Base-by-base conservation (phyloP, 2,888 invertebrate species). In the Pheosia gnoma region DNA sequence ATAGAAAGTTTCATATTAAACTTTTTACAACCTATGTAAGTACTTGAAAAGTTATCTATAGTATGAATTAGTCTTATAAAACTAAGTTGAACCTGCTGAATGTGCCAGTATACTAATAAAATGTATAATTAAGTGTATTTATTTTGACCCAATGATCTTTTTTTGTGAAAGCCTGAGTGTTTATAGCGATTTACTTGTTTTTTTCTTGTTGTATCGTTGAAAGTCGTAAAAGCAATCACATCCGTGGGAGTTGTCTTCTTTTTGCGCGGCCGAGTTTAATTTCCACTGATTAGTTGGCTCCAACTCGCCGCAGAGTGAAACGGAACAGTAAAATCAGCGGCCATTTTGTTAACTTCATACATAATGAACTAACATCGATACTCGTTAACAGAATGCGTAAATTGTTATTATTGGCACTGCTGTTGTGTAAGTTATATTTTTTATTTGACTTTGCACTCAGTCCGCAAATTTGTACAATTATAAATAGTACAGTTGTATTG, bases 361-460 rank as follows among this genome's bases (percentile, higher is more conserved):
- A 70, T 55, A 49, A 72, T 76, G 76, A 62, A 71, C 25, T 49
- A n/a, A 8, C 49, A 58, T 59, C 70, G 64, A 70, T 58, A 68
- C 57, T 54, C 39, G 60, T 58, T 60, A 71, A 70, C 72, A 82
- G 80, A 77, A 93, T 93, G 93, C 85, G 89, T 59, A 87, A 81
- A 79, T 76, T 91, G 71, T 80, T 93, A 66, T 69, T 91, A 66
- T 78, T 91, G 67, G 89, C 90, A 7, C 82, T 93, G 63, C 77
- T 93, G 59, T 84, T 93, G 49, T 93, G 93, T 93, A 84, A 89
- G 91, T 87, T 10, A 51, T 60, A 53, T 38, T 64, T n/a, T 47
- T 5, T 47, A 47, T 47, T 47, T 47, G 11, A n/a, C 4, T n/a
- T 47, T n/a, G n/a, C n/a, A 47, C 11, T 47, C 47, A 47, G 45